Conservation (phyloP, 2,797 vertebrate species). For the Spondyliosoma cantharus region DNA sequence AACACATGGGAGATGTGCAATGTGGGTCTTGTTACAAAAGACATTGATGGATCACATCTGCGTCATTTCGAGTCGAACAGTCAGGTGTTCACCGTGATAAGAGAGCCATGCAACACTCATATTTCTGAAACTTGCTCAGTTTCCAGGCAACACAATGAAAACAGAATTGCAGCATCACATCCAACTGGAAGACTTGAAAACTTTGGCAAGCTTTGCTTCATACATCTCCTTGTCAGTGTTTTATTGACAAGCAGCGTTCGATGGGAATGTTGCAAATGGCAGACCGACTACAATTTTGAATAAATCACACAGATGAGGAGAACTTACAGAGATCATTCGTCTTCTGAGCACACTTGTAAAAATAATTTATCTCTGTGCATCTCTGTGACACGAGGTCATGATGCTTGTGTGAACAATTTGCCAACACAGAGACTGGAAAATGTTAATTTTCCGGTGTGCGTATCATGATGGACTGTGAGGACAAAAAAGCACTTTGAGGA, state of each 20-base stretch:
- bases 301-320: slow-evolving; percentile 43
- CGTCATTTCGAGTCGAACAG: slow-evolving; percentile 33
- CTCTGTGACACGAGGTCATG: slow-evolving; percentile 36
- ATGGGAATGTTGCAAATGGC: slow-evolving; percentile 13
- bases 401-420: slow-evolving; percentile 9
- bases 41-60: slow-evolving; percentile 55
- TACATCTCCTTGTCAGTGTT: slow-evolving; percentile 31
- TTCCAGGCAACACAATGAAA: slow-evolving; percentile 63
- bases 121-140: slow-evolving; percentile 42
- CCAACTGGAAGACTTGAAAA: slow-evolving; percentile 29
- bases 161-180: slow-evolving; percentile 38
- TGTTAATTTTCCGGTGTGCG: slow-evolving; percentile 16
- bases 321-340: slow-evolving; percentile 26
- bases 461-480: slow-evolving; percentile 3
- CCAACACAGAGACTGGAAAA: slow-evolving; percentile 28
- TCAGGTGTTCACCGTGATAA: slow-evolving; percentile 68
- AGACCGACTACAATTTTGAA: slow-evolving; percentile 17
- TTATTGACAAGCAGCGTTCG: slow-evolving; percentile 42
- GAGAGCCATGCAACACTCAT: slow-evolving; percentile 18
- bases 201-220: slow-evolving; percentile 25
- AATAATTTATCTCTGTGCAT: slow-evolving; percentile 30
- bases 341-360: slow-evolving; percentile 20
- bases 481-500: slow-evolving; percentile 23
- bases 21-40: slow-evolving; percentile 1
- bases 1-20: slow-evolving; percentile 56